Conservation (phyloP, 2,797 vertebrate genomes). For the Chiloscyllium punctatum region DNA sequence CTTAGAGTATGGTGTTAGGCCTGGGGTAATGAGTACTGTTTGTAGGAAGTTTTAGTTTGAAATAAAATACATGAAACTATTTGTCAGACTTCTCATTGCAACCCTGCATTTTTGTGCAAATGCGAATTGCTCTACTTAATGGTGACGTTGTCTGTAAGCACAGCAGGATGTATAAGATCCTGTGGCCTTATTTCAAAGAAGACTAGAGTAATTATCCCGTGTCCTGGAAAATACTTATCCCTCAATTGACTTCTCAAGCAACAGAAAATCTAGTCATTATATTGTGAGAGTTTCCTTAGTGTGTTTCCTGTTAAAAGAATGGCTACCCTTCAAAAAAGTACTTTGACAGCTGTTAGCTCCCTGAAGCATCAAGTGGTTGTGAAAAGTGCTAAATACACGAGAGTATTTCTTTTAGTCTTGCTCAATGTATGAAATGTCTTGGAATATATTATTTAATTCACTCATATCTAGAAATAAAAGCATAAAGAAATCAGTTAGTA, state of each 20-base stretch:
- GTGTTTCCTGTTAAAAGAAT: not conserved
- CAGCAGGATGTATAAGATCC: not conserved
- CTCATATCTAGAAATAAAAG: not conserved
- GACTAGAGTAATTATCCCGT: not conserved
- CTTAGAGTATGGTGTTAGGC: no score
- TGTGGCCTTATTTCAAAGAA: not conserved
- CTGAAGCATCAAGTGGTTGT: not conserved
- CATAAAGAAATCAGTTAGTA: not conserved
- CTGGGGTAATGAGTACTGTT: no score
- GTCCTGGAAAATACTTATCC: not conserved
- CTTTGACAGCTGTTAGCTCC: not conserved
- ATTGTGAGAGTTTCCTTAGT: not conserved
- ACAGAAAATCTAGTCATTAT: not conserved
- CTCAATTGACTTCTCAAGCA: not conserved
- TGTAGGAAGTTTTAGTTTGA: no score
- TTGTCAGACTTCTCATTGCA: no score
- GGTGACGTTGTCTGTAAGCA: no score
- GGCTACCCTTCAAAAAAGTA: no score
- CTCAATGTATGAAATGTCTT: conserved; percentile 11
- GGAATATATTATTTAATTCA: not conserved
- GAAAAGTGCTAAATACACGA: no score
- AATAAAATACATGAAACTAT: no score
- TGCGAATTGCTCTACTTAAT: no score
- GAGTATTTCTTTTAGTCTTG: not conserved
- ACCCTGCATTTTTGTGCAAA: no score